Evolutionary conservation across 37 sponge, comb jelly and placozoan species (phyloP).

Genomic region (Chondrilla cf. caribensis): DNA sequence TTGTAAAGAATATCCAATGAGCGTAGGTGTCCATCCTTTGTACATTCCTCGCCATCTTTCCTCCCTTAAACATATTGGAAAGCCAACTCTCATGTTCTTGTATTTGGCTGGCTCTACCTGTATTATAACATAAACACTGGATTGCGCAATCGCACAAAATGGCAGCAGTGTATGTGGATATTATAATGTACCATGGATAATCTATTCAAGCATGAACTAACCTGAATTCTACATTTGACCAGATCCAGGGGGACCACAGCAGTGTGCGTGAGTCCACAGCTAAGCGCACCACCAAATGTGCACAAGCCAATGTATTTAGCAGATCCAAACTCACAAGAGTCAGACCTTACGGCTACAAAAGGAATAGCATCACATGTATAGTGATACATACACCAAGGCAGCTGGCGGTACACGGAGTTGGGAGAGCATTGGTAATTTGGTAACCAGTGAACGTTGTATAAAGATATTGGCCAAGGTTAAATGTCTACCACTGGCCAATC

Average conservation of each 20-base stretch:
- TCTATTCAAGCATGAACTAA: neutral
- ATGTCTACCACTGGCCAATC: no score
- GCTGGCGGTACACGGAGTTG: no score
- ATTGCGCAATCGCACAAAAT: no score
- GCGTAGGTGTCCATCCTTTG: conserved; percentile 96
- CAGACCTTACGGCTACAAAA: no score
- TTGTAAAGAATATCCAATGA: conserved; percentile 98
- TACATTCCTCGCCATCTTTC: conserved; percentile 78
- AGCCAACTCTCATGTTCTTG: conserved; percentile 67
- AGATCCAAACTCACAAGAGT: conserved; percentile 79
- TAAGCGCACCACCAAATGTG: conserved; percentile 86
- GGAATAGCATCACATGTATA: no score
- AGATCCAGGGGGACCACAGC: conserved; percentile 7
- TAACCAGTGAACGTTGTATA: no score
- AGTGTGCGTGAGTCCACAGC: conserved; percentile 21
- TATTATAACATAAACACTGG: neutral
- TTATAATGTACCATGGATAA: no score
- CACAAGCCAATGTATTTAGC: conserved; percentile 93
- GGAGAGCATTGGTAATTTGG: no score
- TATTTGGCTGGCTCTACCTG: conserved; percentile 97
- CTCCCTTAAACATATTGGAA: conserved; percentile 71
- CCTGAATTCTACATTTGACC: conserved; percentile 22
- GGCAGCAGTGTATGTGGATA: no score
- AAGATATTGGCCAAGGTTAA: no score
- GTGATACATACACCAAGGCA: no score